Evolutionary conservation across 1,140 invertebrate genomes (phyloP), one percentile per base, ranked within the genome.

Genomic region (Tribolium madens): DNA sequence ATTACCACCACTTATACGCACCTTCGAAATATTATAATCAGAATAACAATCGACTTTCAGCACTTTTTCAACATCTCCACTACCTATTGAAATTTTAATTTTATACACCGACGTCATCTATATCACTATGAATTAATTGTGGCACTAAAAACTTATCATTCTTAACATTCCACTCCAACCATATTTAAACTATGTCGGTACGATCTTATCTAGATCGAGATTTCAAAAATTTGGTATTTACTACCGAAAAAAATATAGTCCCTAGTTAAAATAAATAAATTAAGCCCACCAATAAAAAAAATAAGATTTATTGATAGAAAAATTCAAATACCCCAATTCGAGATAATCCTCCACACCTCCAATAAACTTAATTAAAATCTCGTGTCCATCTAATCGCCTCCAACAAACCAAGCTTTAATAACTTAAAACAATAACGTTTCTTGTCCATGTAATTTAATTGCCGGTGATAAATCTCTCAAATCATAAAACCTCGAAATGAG

Each of bases 391-490:
- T 21, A 60, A 60, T 64, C 26, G 57, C 21, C 26, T 4, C 57
- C n/a, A 7, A 64, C 57, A 64, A 64, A 64, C 26, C 31, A 33
- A 18, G 3, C 1, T 17, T 64, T 64, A 64, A 64, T 64, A 64
- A 64, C 57, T n/a, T 33, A 64, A 64, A 64, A 64, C 57, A 64
- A 64, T 64, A 64, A 64, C 57, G 26, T 64, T 64, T 64, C 57
- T 64, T 64, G 57, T 64, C 57, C 31, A 64, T 42, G 57, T 64
- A 12, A 12, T 64, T 64, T 64, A 64, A 64, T 64, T 64, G 57
- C 57, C 57, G 57, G 57, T 33, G 10, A 64, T 64, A 64, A 64
- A 64, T 64, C 57, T 64, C 26, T 14, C 21, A 64, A 64, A 64
- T 64, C 31, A 64, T 64, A 64, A 64, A 64, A 64, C 21, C 26